phyloP scores from a whole-genome alignment of 2,797 vertebrate species.

The Peromyscus nudipes region DNA sequence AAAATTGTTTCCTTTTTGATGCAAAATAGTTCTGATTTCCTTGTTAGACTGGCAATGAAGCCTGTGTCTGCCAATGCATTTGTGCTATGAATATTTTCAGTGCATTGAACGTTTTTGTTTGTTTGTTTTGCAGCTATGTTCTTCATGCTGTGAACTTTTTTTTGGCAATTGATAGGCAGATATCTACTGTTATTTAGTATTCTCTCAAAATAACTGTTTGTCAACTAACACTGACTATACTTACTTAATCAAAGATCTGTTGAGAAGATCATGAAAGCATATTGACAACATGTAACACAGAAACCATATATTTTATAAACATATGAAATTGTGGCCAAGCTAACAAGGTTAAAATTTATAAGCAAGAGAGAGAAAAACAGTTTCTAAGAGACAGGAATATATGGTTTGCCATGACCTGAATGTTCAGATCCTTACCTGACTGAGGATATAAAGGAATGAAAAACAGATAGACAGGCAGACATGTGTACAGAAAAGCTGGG shows the following conservation, averaged over 20 bases:
- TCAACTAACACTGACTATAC: neutral
- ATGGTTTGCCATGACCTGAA: neutral
- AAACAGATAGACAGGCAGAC: neutral
- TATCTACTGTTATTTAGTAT: neutral
- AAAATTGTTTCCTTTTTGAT: neutral
- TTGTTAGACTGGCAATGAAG: neutral
- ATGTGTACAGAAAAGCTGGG: neutral
- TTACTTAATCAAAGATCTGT: conserved; percentile 2
- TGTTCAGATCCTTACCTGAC: neutral
- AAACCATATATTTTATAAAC: neutral
- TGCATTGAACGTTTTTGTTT: neutral
- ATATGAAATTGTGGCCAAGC: neutral
- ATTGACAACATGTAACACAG: neutral
- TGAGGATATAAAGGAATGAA: neutral
- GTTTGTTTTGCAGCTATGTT: neutral
- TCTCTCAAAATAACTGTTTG: neutral
- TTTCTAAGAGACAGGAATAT: neutral
- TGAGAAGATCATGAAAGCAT: conserved; percentile 47
- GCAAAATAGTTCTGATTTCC: neutral
- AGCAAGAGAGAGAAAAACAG: neutral
- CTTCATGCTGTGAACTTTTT: neutral
- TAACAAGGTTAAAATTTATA: neutral
- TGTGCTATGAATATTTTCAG: neutral
- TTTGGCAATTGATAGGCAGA: neutral
- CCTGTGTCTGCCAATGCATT: neutral